Base-by-base conservation (phyloP, 2,888 invertebrate species). In the Fragum fragum region DNA sequence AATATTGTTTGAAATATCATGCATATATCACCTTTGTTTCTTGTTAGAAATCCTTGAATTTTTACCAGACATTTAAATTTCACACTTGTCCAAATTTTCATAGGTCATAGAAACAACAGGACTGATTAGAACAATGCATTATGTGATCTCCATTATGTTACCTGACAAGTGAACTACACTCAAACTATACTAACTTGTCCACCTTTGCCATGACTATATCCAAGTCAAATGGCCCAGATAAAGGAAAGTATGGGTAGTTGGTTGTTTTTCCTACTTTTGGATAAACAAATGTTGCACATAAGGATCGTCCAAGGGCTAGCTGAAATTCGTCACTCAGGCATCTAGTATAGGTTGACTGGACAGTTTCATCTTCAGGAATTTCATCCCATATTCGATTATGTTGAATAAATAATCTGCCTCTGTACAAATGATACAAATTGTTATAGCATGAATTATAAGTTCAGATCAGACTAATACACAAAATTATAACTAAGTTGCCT, bases 201-300 rank as follows among this genome's bases (percentile, higher is more conserved):
- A 74, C 61, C 18, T 74, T 72, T 9, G 59, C 42, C 28, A 86
- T 59, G 11, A 23, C 63, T 7, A 81, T n/a, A 7, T 57, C 39
- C 29, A 83, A 9, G 23, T 81, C 77, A 79, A 86, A 86, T 23
- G 89, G 89, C 57, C 89, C 89, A 36, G 89, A 89, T 26, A 89
- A 63, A 0, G 89, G 89, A 74, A 89, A 89, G 68, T 86, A 87
- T 29, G 87, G 85, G 78, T 88, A 87, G 14, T 36, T 72, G 39
- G 32, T 63, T 14, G 87, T 87, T 16, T 57, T 75, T 0, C 66
- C 73, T 11, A 85, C 85, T 74, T 88, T 74, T 18, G 89, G 85
- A 23, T 85, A 88, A 1, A 42, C 21, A 18, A 79, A 42, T 11
- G 70, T 73, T 0, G 74, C 29, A 77, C 87, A 88, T 5, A 85